phyloP scores from a whole-genome alignment of 1,140 invertebrate genomes.

The Aleiodes sp. region DNA sequence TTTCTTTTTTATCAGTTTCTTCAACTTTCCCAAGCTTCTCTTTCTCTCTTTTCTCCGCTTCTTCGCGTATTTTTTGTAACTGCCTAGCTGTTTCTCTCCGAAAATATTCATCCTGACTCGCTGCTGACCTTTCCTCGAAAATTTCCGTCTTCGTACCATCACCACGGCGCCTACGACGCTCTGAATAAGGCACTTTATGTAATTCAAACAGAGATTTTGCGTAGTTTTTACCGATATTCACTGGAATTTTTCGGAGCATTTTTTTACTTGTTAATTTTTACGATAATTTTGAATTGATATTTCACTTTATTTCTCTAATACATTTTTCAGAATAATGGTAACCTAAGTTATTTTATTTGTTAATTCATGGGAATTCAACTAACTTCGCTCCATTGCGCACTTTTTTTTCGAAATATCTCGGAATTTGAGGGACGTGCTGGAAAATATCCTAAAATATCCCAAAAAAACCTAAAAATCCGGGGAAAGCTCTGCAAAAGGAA shows the following conservation, averaged over 20 bases:
- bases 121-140: slow-evolving; percentile 51
- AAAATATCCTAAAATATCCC: too few relatives aligned
- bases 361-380: too few relatives aligned
- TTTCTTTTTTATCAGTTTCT: slow-evolving; percentile 23
- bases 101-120: slow-evolving; percentile 54
- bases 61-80: slow-evolving; percentile 42
- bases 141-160: slow-evolving; percentile 53
- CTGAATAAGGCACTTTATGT: slow-evolving; percentile 33
- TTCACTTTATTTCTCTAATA: too few relatives aligned
- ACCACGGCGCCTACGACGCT: slow-evolving; percentile 46
- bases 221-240: neutral
- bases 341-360: too few relatives aligned
- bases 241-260: neutral
- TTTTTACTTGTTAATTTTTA: neutral
- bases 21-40: slow-evolving; percentile 18
- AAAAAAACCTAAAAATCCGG: too few relatives aligned
- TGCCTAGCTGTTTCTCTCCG: slow-evolving; percentile 50
- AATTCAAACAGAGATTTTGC: neutral
- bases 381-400: too few relatives aligned
- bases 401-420: too few relatives aligned
- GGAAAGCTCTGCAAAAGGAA: too few relatives aligned
- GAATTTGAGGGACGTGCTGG: too few relatives aligned
- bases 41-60: slow-evolving; percentile 28
- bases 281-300: neutral
- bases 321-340: too few relatives aligned